A percentile compares a stretch with the other conserved stretches of the same genome.
These are phyloP conservation scores for Leptogaster cylindrica DNA, from an alignment of 2,888 invertebrate species.

Conservation along the genomic window DNA sequence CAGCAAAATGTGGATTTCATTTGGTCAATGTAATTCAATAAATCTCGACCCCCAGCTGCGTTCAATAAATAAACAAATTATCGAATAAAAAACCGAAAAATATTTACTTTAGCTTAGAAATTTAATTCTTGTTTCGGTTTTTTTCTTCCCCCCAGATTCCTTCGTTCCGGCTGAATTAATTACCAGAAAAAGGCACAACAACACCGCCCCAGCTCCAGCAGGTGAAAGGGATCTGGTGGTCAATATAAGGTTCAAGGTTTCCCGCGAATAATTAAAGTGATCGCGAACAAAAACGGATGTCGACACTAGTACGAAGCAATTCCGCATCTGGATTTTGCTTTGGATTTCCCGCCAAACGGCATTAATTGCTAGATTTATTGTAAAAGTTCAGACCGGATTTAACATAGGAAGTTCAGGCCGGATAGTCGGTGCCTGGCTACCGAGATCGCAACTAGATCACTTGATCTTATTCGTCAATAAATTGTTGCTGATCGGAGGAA, in stretches of 20 bases:
- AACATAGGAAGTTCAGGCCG: neutral
- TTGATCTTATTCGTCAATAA: no score
- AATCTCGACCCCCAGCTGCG: conserved; percentile 6
- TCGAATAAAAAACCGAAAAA: conserved; percentile 4
- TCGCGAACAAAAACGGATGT: conserved; percentile 28
- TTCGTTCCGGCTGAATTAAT: conserved; percentile 19
- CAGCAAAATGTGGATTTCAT: neutral
- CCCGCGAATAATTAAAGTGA: conserved; percentile 19
- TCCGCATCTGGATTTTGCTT: conserved; percentile 13
- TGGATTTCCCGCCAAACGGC: conserved; percentile 8
- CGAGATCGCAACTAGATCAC: neutral
- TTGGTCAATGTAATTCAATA: neutral
- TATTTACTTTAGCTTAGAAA: conserved; percentile 12
- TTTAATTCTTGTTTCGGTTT: conserved; percentile 6
- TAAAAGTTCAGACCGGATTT: neutral
- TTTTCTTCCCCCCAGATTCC: conserved; percentile 30
- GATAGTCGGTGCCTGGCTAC: neutral
- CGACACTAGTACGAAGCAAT: conserved; percentile 6
- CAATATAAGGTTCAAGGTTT: conserved; percentile 37
- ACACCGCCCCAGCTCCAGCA: conserved; percentile 2
- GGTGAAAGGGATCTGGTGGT: conserved; percentile 36
- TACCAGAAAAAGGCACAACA: conserved; percentile 6
- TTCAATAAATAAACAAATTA: neutral
- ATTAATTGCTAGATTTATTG: conserved; percentile 18
- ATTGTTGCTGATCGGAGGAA: no score